Percentiles rank a stretch among this genome's conserved stretches.
Evolutionary conservation across 2,113 vertebrate genomes (phyloP).

Genomic region (Tinamus guttatus): DNA sequence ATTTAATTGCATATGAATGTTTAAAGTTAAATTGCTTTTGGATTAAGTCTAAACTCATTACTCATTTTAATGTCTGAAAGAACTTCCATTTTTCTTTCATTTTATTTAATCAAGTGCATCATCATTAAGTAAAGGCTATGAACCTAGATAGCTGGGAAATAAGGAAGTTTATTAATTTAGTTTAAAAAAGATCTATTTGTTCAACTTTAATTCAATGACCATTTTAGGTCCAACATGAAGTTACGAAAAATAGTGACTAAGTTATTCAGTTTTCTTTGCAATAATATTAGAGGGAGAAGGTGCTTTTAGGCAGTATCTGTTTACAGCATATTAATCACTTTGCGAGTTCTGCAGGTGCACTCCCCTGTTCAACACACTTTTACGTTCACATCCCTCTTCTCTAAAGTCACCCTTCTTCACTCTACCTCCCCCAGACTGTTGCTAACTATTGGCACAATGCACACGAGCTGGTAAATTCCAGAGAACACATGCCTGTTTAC

Average conservation of each 20-base stretch:
- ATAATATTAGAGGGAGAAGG: not conserved
- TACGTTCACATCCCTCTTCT: not conserved
- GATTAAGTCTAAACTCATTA: conserved; percentile 89
- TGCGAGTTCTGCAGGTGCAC: not conserved
- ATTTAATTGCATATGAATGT: conserved; percentile 91
- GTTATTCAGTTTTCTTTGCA: conserved; percentile 13
- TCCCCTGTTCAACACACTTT: not conserved
- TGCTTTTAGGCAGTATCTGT: not conserved
- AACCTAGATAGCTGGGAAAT: conserved; percentile 75
- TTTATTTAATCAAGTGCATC: conserved; percentile 85
- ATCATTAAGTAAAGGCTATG: conserved; percentile 81
- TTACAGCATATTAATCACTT: not conserved
- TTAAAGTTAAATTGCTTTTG: conserved; percentile 90
- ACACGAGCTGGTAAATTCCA: not conserved
- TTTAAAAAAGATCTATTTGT: conserved; percentile 75
- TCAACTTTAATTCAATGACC: conserved; percentile 68
- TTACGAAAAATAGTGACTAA: conserved; percentile 49
- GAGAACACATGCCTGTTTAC: not conserved
- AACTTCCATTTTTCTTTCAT: conserved; percentile 86
- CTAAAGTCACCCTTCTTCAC: not conserved
- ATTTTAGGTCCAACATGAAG: conserved; percentile 52
- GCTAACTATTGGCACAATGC: not conserved
- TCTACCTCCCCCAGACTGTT: not conserved
- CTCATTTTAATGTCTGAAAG: conserved; percentile 85
- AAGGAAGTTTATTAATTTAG: conserved; percentile 80